Evolutionary conservation across 2,888 invertebrate species (phyloP).

Genomic region (Esperia sulphurella): DNA sequence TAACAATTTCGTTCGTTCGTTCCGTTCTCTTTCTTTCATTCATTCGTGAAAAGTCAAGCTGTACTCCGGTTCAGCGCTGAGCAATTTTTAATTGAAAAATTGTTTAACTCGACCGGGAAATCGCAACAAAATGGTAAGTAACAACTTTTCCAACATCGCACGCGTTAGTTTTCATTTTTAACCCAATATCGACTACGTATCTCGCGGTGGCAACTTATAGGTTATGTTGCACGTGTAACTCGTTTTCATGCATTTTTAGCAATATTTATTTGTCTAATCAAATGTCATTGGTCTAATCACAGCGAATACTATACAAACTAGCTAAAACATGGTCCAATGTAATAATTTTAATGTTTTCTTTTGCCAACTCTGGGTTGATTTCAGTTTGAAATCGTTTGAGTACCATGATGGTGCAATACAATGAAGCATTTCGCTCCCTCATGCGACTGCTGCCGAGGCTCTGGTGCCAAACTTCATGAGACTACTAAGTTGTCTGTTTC

Average conservation of each 20-base stretch:
- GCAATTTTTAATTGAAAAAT: conserved; percentile 82
- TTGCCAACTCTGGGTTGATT: too few relatives aligned
- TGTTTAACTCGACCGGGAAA: conserved; percentile 93
- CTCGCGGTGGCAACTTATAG: conserved; percentile 24
- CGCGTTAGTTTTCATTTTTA: background rate
- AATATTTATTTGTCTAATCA: background rate
- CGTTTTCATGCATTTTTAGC: background rate
- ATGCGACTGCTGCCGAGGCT: too few relatives aligned
- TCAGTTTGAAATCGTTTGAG: too few relatives aligned
- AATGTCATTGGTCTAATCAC: too few relatives aligned
- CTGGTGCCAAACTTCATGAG: too few relatives aligned
- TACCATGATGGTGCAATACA: too few relatives aligned
- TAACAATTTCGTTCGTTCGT: background rate
- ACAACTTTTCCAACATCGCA: background rate
- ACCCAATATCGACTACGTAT: background rate
- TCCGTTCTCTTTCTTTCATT: conserved; percentile 8
- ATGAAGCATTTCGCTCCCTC: too few relatives aligned
- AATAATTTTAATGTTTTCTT: too few relatives aligned
- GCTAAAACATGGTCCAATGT: too few relatives aligned
- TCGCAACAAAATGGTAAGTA: conserved; percentile 80
- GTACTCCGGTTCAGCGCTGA: conserved; percentile 94
- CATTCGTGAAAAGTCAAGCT: conserved; percentile 43
- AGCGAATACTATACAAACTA: too few relatives aligned
- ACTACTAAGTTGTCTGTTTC: too few relatives aligned
- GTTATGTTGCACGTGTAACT: conserved; percentile 57